These are phyloP conservation scores for Tillus elongatus DNA, from an alignment of 2,888 invertebrate species.

Conservation along the genomic window DNA sequence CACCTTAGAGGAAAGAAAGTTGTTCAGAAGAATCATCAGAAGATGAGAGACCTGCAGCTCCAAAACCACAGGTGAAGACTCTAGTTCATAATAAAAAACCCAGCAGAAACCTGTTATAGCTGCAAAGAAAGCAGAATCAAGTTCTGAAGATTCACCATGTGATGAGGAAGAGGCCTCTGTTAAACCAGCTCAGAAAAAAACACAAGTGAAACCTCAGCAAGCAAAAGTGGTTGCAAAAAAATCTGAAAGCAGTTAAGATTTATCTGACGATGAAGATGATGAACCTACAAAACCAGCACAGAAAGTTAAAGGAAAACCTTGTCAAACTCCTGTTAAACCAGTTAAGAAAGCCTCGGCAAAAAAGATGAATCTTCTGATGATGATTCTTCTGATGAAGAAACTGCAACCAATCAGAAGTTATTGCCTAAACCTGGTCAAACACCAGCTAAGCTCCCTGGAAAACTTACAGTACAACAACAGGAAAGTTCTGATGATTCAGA, in stretches of 20 bases:
- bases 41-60: constrained; percentile 17
- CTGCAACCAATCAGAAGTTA: constrained; percentile 23
- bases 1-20: constrained; percentile 24
- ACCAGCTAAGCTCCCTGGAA: not conserved
- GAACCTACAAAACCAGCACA: constrained; percentile 14
- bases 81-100: no score
- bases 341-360: constrained; percentile 32
- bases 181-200: constrained; percentile 21
- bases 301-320: constrained; percentile 17
- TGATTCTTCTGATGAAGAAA: constrained; percentile 36
- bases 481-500: constrained; percentile 17
- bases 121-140: constrained; percentile 23
- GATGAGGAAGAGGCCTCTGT: constrained; percentile 29
- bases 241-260: constrained; percentile 39
- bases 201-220: constrained; percentile 19
- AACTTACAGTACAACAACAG: constrained; percentile 1
- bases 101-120: constrained; percentile 8
- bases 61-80: constrained; percentile 15
- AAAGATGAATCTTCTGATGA: constrained; percentile 25
- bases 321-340: constrained; percentile 17
- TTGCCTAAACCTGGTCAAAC: constrained; percentile 2
- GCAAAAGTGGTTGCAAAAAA: no score
- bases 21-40: constrained; percentile 20
- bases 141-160: constrained; percentile 28
- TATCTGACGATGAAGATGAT: constrained; percentile 40